Evolutionary conservation across 1,140 invertebrate species (phyloP).

Genomic region (Drosophila sproati): DNA sequence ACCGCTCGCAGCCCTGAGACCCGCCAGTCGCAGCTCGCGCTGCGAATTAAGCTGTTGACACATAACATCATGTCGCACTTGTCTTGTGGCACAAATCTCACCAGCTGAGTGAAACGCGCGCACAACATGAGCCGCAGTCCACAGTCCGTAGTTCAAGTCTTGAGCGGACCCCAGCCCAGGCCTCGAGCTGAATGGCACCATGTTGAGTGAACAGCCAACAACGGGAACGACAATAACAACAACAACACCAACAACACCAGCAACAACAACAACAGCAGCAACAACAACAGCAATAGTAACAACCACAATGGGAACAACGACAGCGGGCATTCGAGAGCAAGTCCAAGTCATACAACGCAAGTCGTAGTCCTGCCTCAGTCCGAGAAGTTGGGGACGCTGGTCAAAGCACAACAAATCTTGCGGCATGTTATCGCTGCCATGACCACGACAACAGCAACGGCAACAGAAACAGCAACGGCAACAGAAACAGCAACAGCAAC

Average conservation of each 20-base stretch:
- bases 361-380: slow-evolving; percentile 27
- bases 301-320: slow-evolving; percentile 26
- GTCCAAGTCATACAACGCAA: slow-evolving; percentile 16
- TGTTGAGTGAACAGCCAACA: slow-evolving; percentile 50
- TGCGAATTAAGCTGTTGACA: slow-evolving; percentile 82
- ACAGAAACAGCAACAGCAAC: slow-evolving; percentile 13
- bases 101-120: slow-evolving; percentile 81
- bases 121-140: slow-evolving; percentile 69
- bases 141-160: slow-evolving; percentile 27
- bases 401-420: slow-evolving; percentile 63
- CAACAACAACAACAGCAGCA: background rate
- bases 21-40: slow-evolving; percentile 39
- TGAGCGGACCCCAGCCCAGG: slow-evolving; percentile 27
- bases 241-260: slow-evolving; percentile 24
- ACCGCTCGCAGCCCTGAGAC: slow-evolving; percentile 13
- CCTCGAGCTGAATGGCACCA: slow-evolving; percentile 52
- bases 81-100: slow-evolving; percentile 80
- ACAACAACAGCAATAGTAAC: slow-evolving; percentile 18
- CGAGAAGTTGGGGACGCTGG: slow-evolving; percentile 41
- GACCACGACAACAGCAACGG: slow-evolving; percentile 54
- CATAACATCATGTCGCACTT: slow-evolving; percentile 83
- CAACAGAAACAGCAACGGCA: slow-evolving; percentile 34
- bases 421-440: slow-evolving; percentile 62
- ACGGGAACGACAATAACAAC: slow-evolving; percentile 40
- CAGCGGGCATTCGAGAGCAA: slow-evolving; percentile 37